Base-by-base conservation (phyloP, 1,140 invertebrate species). In the Coboldia fuscipes region DNA sequence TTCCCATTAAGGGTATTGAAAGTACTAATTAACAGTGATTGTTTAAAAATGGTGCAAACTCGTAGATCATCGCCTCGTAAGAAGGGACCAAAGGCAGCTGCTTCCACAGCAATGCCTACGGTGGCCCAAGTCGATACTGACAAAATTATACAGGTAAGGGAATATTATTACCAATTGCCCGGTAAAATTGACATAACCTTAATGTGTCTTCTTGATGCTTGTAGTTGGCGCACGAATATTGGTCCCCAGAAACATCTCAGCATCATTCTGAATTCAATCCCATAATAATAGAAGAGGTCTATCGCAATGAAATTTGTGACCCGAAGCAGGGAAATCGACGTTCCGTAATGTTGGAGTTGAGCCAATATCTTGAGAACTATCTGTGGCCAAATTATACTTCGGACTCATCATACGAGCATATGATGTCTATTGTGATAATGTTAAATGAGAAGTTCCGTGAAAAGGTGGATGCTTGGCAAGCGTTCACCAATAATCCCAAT, bases 381-480 rank as follows among this genome's bases (percentile, higher is more conserved):
- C 53, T 98, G 12, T 97, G 93, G 93, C 89, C 88, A n/a, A 82
- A 97, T 58, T 97, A 86, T 54, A 57, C 66, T 28, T 61, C 56
- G 12, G 62, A 62, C 31, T 71, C 83, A 1, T 68, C 72, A 0
- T 65, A 76, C 40, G 69, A 73, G 3, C 86, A 96, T 55, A 71
- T 93, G 39, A 74, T 98, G 71, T 94, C 90, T 0, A 92, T 98
- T 40, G 78, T 94, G 21, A 74, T 85, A 1, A 93, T 98, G 80
- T 72, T 97, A 9, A 99, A 98, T 67, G 93, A 98, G 49, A 98
- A 98, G 52, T 94, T 97, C 49, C 62, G 92, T 12, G 94, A 99
- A 61, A 61, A 92, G 42, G 86, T 97, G 10, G 79, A 82, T 39
- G 85, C 90, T n/a, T 98, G 93, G 93, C 72, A 81, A 50, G 75